Evolutionary conservation across 1,140 invertebrate genomes (phyloP).

Genomic region (Polypedilum vanderplanki): DNA sequence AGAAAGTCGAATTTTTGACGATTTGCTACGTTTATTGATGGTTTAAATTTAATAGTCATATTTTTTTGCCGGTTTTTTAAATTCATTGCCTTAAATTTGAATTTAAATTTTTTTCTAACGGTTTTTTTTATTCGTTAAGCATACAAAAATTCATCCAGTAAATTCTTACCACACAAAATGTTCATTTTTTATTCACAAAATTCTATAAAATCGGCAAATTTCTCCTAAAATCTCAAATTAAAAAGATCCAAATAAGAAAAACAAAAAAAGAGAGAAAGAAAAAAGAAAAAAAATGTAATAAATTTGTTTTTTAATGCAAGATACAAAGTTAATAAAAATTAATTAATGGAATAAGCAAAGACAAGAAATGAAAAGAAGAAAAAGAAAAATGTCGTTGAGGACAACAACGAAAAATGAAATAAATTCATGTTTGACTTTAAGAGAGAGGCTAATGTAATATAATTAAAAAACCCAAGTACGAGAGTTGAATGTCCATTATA

Average conservation of each 20-base stretch:
- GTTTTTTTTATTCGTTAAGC: too few species aligned
- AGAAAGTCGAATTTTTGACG: too few species aligned
- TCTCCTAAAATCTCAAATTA: too few species aligned
- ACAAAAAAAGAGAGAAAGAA: neutral
- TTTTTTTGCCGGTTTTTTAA: too few species aligned
- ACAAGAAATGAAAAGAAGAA: neutral
- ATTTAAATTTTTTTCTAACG: too few species aligned
- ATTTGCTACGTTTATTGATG: too few species aligned
- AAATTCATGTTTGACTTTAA: neutral
- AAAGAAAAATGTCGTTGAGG: neutral
- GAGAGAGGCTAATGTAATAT: neutral
- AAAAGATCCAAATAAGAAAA: neutral
- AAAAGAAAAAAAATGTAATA: neutral
- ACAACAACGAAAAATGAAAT: neutral
- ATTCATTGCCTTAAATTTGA: too few species aligned
- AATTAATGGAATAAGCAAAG: neutral
- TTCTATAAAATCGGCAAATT: too few species aligned
- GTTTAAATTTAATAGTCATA: too few species aligned
- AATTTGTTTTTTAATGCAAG: neutral
- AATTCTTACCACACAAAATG: too few species aligned
- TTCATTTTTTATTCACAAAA: too few species aligned
- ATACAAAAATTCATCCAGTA: too few species aligned
- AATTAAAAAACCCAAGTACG: constrained; percentile 11
- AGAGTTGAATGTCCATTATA: constrained; percentile 27
- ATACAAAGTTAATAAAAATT: constrained; percentile 11